Evolutionary conservation across 2,797 vertebrate genomes (phyloP).

Genomic region (Gallirallus australis): DNA sequence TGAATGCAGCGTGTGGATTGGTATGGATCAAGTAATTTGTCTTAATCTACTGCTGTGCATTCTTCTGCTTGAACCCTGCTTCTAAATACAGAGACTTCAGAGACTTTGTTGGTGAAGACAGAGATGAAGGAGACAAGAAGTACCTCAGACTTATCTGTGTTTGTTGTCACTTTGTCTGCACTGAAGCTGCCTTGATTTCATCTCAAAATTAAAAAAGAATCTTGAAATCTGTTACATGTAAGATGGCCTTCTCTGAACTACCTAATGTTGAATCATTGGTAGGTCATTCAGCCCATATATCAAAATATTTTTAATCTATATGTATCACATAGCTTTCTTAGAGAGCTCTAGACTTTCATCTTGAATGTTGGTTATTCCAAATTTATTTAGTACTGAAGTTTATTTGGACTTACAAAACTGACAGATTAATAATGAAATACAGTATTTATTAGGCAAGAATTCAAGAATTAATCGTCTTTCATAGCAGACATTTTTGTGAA

Average conservation of each 20-base stretch:
- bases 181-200: not conserved
- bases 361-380: not conserved
- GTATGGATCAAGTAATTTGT: not conserved
- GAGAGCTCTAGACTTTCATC: not conserved
- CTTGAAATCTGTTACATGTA: not conserved
- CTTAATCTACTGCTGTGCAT: not conserved
- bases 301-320: not conserved
- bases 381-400: not conserved
- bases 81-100: not conserved
- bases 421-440: not conserved
- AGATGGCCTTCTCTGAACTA: not conserved
- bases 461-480: constrained; percentile 18
- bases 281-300: not conserved
- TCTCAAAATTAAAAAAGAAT: not conserved
- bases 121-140: not conserved
- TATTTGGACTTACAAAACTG: not conserved
- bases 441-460: constrained; percentile 15
- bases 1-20: not conserved
- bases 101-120: not conserved
- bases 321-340: not conserved
- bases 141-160: not conserved
- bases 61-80: not conserved
- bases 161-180: not conserved
- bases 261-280: not conserved
- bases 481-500: not conserved